Evolutionary conservation across 2,888 invertebrate genomes (phyloP).

Genomic region (Luperina nickerlii): DNA sequence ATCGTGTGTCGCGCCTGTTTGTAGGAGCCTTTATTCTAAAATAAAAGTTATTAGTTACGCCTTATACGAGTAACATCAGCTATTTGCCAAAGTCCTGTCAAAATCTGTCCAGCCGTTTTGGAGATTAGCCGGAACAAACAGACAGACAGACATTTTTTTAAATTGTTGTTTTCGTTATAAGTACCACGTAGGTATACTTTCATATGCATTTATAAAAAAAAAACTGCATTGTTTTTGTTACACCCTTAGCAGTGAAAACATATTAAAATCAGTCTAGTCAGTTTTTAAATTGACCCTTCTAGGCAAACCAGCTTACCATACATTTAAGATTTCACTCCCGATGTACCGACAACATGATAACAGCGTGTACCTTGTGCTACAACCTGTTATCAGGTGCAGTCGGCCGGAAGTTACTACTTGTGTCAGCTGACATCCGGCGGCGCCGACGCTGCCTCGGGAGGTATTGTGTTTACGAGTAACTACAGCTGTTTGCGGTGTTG

Average conservation of each 20-base stretch:
- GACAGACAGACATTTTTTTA: too few relatives aligned
- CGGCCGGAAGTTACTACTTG: conserved; percentile 35
- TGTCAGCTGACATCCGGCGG: conserved; percentile 50
- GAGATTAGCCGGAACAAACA: not conserved
- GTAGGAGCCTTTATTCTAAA: too few relatives aligned
- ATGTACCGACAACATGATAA: conserved; percentile 10
- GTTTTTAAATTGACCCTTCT: not conserved
- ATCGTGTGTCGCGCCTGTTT: too few relatives aligned
- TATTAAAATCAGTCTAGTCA: not conserved
- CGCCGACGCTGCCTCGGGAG: conserved; percentile 22
- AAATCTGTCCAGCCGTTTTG: not conserved
- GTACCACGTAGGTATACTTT: too few relatives aligned
- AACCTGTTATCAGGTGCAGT: conserved; percentile 28
- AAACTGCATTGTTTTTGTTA: not conserved
- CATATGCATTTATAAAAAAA: too few relatives aligned
- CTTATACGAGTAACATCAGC: too few relatives aligned
- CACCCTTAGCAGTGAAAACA: not conserved
- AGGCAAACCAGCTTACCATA: not conserved
- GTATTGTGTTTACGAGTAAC: conserved; percentile 17
- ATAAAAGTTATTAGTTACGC: too few relatives aligned
- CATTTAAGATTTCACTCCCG: not conserved
- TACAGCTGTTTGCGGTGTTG: conserved; percentile 7
- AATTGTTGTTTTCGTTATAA: too few relatives aligned
- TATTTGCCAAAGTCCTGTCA: too few relatives aligned
- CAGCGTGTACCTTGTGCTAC: conserved; percentile 4